Conservation (phyloP, 2,888 invertebrate species). For the Deroplatys truncata region DNA sequence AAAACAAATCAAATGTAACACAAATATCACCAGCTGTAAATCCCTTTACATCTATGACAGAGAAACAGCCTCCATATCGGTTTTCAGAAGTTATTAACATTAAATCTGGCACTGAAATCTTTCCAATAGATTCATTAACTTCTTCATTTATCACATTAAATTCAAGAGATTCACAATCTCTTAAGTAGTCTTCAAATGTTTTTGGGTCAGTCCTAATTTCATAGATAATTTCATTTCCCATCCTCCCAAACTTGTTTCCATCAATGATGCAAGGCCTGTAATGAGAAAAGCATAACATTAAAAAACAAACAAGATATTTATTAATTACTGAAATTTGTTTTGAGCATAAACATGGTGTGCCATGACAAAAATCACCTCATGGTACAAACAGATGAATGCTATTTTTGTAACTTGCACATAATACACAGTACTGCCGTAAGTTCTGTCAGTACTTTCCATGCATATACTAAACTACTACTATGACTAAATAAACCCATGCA, state of each 20-base stretch:
- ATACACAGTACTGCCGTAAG: too few species aligned
- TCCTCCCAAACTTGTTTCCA: background rate
- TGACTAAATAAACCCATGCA: too few species aligned
- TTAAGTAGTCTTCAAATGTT: background rate
- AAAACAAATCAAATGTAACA: background rate
- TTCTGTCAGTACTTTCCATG: too few species aligned
- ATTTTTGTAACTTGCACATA: too few species aligned
- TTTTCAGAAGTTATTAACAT: background rate
- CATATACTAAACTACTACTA: too few species aligned
- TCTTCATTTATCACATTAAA: background rate
- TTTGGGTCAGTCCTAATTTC: background rate
- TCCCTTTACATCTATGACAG: background rate
- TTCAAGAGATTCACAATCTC: background rate
- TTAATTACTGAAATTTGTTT: too few species aligned
- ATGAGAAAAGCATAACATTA: background rate
- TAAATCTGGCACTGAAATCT: background rate
- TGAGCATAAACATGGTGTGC: too few species aligned
- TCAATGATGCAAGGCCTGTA: background rate
- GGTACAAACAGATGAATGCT: too few species aligned
- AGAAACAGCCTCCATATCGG: background rate
- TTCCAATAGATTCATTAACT: background rate
- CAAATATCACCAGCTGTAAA: background rate
- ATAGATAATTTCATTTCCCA: background rate
- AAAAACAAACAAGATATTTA: too few species aligned
- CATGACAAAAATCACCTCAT: too few species aligned